Percentiles rank a stretch among this genome's conserved stretches.
These are phyloP conservation scores for Corvus hawaiiensis DNA, from an alignment of 2,113 vertebrate genomes.

Conservation along the genomic window DNA sequence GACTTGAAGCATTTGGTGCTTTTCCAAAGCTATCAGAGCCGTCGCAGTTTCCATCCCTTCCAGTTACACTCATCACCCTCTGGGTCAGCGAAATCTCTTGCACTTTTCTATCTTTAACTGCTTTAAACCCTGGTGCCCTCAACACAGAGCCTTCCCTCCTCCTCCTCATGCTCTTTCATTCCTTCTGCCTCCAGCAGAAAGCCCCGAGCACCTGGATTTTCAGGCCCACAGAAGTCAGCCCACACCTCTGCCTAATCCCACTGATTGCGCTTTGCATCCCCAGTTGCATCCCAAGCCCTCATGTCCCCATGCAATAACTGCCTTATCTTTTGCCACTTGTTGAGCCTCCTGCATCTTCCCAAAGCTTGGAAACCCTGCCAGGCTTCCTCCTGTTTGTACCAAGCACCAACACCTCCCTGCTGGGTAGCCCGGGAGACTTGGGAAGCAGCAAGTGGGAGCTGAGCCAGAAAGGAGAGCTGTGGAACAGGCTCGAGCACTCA, in stretches of 20 bases:
- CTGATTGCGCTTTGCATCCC: not conserved
- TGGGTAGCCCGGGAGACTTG: not conserved
- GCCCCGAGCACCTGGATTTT: not conserved
- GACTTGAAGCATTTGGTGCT: not conserved
- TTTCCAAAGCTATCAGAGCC: not conserved
- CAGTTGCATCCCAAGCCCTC: accelerated
- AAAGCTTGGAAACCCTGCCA: not conserved
- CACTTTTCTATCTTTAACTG: not conserved
- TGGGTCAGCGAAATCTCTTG: not conserved
- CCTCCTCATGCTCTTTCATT: not conserved
- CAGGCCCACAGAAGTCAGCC: not conserved
- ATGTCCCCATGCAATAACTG: accelerated
- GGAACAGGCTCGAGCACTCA: accelerated
- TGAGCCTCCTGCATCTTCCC: not conserved
- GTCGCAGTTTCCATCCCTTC: not conserved
- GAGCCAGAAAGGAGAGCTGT: accelerated
- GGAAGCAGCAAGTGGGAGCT: not conserved
- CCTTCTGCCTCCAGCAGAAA: not conserved
- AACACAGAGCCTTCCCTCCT: not conserved
- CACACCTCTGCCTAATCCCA: not conserved
- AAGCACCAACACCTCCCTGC: accelerated
- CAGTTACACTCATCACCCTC: not conserved
- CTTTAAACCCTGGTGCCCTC: not conserved
- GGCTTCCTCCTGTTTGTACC: not conserved
- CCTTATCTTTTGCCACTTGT: not conserved